Evolutionary conservation across 2,888 invertebrate genomes (phyloP), one percentile per base, ranked within the genome.

Genomic region (Diloba caeruleocephala): DNA sequence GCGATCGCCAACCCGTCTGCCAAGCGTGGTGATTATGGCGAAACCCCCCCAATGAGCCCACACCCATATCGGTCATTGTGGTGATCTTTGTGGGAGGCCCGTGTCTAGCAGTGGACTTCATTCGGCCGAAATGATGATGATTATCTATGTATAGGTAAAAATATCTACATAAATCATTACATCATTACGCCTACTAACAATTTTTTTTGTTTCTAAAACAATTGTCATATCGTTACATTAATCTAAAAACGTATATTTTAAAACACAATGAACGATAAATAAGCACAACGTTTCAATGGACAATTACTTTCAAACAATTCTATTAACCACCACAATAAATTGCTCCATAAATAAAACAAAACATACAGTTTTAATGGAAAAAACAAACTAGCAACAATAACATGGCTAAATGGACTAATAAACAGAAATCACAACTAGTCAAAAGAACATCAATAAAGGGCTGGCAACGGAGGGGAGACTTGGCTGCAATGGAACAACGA

Each of bases 401-500:
- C 60, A 46, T 79, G 79, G 77, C 80, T 87, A 87, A 89, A 89
- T 85, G 82, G 86, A 69, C 75, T 84, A 87, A 90, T 91, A 90
- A 90, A 89, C 85, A 76, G 85, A 81, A 88, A 91, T 90, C 90
- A 89, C 78, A 82, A 87, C 89, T 86, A 89, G 89, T 90, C 87
- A 91, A 92, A 91, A 87, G 90, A 76, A 84, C 92, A 91, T 91
- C 91, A 87, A 89, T 86, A 87, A 85, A 83, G 85, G 84, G 82
- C 63, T 53, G 36, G 57, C 34, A 39, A 58, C 69, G 76, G n/a
- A 74, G 77, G 79, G 81, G 85, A 79, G 76, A 61, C 25, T 44
- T 65, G 81, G 75, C 83, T 74, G 78, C 62, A 74, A 82, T 71
- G 72, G 85, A 76, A 69, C 87, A 79, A 57, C 84, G 78, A 79